A percentile compares a stretch with the other conserved stretches of the same genome.
Conservation (phyloP, 2,888 invertebrate genomes). For the Drosophila prostipennis region DNA sequence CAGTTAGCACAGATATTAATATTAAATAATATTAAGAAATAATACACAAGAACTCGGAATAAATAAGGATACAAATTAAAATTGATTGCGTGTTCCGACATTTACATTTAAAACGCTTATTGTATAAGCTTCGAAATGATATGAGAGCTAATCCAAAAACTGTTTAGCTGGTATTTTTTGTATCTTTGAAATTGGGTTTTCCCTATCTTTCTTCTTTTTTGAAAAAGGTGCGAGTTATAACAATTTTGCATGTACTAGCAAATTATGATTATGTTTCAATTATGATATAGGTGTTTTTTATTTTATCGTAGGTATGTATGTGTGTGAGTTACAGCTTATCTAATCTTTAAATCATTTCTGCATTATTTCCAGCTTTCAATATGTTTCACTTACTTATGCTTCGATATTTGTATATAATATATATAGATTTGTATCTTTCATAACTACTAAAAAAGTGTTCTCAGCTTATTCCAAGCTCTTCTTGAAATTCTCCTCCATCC, state of each 20-base stretch:
- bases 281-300: constrained; percentile 45
- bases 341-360: constrained; percentile 64
- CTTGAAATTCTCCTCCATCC: constrained; percentile 19
- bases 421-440: constrained; percentile 53
- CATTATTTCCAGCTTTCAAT: constrained; percentile 74
- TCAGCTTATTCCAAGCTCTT: constrained; percentile 38
- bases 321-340: constrained; percentile 55
- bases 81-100: constrained; percentile 29
- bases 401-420: constrained; percentile 46
- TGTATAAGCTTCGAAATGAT: constrained; percentile 44
- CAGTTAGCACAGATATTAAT: constrained; percentile 67
- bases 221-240: constrained; percentile 58
- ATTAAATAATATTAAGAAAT: constrained; percentile 60
- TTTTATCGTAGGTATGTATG: constrained; percentile 44
- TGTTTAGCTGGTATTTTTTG: background rate
- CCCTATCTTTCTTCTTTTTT: constrained; percentile 24
- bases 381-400: constrained; percentile 59
- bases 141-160: constrained; percentile 7
- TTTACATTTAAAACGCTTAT: constrained; percentile 41
- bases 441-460: constrained; percentile 67
- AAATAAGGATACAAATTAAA: constrained; percentile 50
- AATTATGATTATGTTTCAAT: constrained; percentile 56
- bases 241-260: constrained; percentile 57
- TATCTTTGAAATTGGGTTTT: constrained; percentile 30
- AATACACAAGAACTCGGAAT: constrained; percentile 61